Percentiles rank a stretch among this genome's conserved stretches.
Conservation (phyloP, 2,113 vertebrate species). For the Proterorhinus semilunaris region DNA sequence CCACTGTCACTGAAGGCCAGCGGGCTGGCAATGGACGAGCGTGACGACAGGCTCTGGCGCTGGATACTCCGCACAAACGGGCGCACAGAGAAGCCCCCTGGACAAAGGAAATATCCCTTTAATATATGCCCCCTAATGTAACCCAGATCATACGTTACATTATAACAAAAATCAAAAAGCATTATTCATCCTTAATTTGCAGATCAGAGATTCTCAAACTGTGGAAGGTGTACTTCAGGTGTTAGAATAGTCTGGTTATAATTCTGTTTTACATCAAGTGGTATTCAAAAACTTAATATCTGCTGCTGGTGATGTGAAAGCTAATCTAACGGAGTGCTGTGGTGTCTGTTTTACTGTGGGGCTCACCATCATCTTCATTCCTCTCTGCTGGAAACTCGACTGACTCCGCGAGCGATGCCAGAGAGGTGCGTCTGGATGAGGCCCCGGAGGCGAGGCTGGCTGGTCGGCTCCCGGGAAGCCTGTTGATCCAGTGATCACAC, state of each 20-base stretch:
- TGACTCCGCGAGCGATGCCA: conserved; percentile 92
- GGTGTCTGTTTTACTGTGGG: not conserved
- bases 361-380: conserved; percentile 92
- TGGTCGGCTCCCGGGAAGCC: conserved; percentile 89
- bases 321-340: too few species aligned
- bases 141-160: too few species aligned
- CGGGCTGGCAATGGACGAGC: conserved; percentile 92
- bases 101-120: not conserved
- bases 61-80: conserved; percentile 97
- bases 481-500: conserved; percentile 97
- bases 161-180: too few species aligned
- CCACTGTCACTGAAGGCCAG: conserved; percentile 87
- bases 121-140: not conserved
- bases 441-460: conserved; percentile 92
- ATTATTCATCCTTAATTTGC: too few species aligned
- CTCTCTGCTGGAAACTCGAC: conserved; percentile 88
- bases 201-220: too few species aligned
- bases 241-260: too few species aligned
- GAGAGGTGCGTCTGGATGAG: conserved; percentile 91
- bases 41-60: conserved; percentile 89
- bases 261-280: too few species aligned
- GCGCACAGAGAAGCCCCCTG: conserved; percentile 94
- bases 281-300: too few species aligned
- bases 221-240: too few species aligned
- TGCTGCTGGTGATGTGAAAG: too few species aligned